These are phyloP conservation scores for Nycticorax nycticorax DNA, from an alignment of 2,113 vertebrate species.

Conservation along the genomic window DNA sequence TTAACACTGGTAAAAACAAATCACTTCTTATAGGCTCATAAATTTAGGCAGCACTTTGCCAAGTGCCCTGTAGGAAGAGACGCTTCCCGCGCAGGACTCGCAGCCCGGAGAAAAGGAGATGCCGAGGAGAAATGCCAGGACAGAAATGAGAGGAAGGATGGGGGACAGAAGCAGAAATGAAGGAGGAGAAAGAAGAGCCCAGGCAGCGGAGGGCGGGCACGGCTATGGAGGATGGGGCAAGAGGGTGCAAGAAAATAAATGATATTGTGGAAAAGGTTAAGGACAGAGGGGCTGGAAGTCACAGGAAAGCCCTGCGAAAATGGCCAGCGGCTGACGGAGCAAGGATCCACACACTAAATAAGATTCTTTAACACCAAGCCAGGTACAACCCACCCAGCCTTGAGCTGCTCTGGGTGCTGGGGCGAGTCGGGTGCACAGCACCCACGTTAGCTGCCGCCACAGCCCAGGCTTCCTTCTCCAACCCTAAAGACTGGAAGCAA, in stretches of 20 bases:
- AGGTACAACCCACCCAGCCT: not conserved
- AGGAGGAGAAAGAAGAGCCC: not conserved
- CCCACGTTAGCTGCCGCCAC: fast-evolving
- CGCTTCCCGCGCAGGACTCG: not conserved
- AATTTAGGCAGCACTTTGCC: not conserved
- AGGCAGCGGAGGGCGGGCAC: not conserved
- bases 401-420: not conserved
- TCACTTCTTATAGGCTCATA: not conserved
- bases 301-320: not conserved
- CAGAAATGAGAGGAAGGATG: fast-evolving
- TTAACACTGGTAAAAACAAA: constrained; percentile 1
- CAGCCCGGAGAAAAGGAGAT: not conserved
- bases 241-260: not conserved
- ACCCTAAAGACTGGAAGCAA: not conserved
- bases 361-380: not conserved
- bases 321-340: fast-evolving
- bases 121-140: not conserved
- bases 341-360: not conserved
- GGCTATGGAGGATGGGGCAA: not conserved
- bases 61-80: not conserved
- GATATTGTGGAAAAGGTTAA: not conserved
- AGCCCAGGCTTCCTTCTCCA: not conserved
- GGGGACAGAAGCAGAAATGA: not conserved
- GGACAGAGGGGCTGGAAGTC: not conserved
- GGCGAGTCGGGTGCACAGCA: fast-evolving